Evolutionary conservation across 2,888 invertebrate genomes (phyloP), one percentile per base, ranked within the genome.

Genomic region (Calameuta filiformis): DNA sequence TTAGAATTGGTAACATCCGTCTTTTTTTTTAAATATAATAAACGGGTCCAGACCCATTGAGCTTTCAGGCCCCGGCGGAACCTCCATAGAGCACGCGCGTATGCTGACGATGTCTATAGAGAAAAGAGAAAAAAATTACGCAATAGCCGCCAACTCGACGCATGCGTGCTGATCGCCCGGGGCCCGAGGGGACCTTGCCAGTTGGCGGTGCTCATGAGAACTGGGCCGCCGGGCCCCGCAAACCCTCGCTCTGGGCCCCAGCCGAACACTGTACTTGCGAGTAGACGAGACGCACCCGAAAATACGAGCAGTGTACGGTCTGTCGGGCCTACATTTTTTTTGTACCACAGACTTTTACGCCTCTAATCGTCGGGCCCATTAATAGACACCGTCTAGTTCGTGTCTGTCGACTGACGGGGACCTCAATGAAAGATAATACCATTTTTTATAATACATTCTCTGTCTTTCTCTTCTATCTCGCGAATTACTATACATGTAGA

Each of bases 181-280:
- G 89, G 90, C 87, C 75, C 83, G 75, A 80, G 84, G 85, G 89
- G 90, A 90, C 90, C 90, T 90, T 90, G 90, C 84, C 83, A 84
- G 81, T 87, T 90, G 90, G 83, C 83, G 85, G 81, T 87, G 86
- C 87, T 87, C 88, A 90, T 90, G 90, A 90, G 90, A 90, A 90
- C 90, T 90, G 90, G 90, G 90, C 90, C 90, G 87, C 80, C 73
- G 81, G 83, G 80, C 81, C 83, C 83, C 79, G 75, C 77, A 69
- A 56, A 68, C 73, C 81, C 81, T 80, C 84, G 84, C 76, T 75
- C 35, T 69, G 56, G 56, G 56, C 23, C 56, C 56, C 56, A 56
- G 23, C 56, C 56, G 56, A 56, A 56, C 56, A 56, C 56, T 9
- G 56, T 56, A 56, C 56, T 56, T 15, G 56, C 56, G 23, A 56